A percentile compares a stretch with the other conserved stretches of the same genome.
These are phyloP conservation scores for Diadegma fenestrale DNA, from an alignment of 2,888 invertebrate genomes.

Conservation along the genomic window DNA sequence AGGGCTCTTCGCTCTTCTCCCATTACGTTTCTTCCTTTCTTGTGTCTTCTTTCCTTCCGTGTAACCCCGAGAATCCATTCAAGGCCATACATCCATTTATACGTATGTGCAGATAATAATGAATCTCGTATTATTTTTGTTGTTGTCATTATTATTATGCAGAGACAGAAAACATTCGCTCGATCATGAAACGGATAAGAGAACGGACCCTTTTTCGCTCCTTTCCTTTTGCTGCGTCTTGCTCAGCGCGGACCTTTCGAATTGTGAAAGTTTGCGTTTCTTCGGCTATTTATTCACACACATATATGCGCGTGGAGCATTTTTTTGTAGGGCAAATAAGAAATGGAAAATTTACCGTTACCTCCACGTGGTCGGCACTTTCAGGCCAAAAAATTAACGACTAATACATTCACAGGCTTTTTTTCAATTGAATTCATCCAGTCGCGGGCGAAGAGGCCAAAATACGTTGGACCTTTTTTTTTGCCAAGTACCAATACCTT, in stretches of 20 bases:
- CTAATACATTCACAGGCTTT: not conserved
- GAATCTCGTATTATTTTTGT: conserved; percentile 12
- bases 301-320: not conserved
- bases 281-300: conserved; percentile 5
- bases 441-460: too few relatives aligned
- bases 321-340: not conserved
- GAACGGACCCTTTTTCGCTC: conserved; percentile 24
- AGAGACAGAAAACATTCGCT: conserved; percentile 19
- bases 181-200: conserved; percentile 50
- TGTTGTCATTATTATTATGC: conserved; percentile 10
- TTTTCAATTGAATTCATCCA: too few relatives aligned
- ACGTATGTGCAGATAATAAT: conserved; percentile 19
- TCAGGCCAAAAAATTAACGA: not conserved
- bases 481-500: too few relatives aligned
- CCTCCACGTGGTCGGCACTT: not conserved
- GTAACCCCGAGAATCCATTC: conserved; percentile 32
- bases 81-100: not conserved
- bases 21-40: conserved; percentile 34
- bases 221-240: not conserved
- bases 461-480: too few relatives aligned
- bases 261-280: conserved; percentile 54
- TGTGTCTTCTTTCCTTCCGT: conserved; percentile 26
- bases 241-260: conserved; percentile 2
- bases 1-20: conserved; percentile 45
- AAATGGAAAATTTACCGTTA: not conserved